Conservation (phyloP, 2,113 vertebrate species). For the Erinaceus europaeus region DNA sequence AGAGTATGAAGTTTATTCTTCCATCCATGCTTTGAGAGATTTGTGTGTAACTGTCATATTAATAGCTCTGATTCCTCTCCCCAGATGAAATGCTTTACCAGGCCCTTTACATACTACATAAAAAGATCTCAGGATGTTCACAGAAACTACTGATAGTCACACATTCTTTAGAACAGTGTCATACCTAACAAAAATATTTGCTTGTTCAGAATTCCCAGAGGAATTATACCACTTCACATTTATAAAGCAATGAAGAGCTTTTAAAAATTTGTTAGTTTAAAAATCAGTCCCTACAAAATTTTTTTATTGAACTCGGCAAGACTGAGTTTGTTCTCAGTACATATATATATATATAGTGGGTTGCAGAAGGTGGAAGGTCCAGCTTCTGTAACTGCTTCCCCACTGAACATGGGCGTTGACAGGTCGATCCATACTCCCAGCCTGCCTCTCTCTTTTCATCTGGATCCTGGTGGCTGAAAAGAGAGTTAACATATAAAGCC, state of each 20-base stretch:
- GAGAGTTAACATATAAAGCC: no score
- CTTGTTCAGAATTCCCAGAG: constrained; percentile 71
- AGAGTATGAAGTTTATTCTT: constrained; percentile 63
- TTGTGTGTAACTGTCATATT: constrained; percentile 60
- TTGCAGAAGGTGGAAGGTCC: no score
- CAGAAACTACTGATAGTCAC: constrained; percentile 41
- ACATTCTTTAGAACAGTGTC: constrained; percentile 57
- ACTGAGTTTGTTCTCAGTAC: constrained; percentile 37
- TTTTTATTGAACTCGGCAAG: constrained; percentile 46
- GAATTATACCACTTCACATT: constrained; percentile 63
- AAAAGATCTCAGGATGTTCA: constrained; percentile 42
- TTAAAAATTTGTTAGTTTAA: constrained; percentile 62
- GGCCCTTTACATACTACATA: constrained; percentile 2
- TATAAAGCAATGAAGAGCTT: constrained; percentile 71
- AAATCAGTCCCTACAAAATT: constrained; percentile 60
- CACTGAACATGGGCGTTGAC: no score
- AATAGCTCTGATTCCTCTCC: constrained; percentile 18
- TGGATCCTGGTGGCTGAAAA: no score
- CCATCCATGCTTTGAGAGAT: constrained; percentile 30
- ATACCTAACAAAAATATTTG: constrained; percentile 73
- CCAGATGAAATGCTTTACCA: constrained; percentile 7
- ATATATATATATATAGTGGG: constrained; percentile 18
- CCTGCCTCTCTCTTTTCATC: no score
- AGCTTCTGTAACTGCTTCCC: no score
- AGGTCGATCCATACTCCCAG: no score